A percentile compares a stretch with the other conserved stretches of the same genome.
Conservation (phyloP, 2,113 vertebrate genomes). For the Xyliphius kryptos region DNA sequence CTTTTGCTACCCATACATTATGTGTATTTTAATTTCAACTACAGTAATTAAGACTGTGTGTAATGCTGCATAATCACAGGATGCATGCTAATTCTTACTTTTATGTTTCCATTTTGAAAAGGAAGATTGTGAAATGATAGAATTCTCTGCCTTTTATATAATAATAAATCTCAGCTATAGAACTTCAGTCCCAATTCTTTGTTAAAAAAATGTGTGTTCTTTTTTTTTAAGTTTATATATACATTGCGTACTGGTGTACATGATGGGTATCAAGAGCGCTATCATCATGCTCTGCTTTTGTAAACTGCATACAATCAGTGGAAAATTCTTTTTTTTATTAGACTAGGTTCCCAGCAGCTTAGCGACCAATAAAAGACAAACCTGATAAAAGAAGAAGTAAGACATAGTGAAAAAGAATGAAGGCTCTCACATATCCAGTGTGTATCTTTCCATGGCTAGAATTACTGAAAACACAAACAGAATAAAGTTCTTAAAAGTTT, state of each 20-base stretch:
- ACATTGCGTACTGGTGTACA: background rate
- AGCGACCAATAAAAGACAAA: conserved; percentile 70
- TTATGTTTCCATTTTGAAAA: conserved; percentile 1
- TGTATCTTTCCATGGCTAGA: conserved; percentile 67
- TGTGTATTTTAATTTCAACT: background rate
- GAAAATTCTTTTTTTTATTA: conserved; percentile 71
- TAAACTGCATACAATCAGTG: conserved; percentile 62
- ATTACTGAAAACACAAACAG: too few relatives aligned
- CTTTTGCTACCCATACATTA: background rate
- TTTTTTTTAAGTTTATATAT: background rate
- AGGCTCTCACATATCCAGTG: conserved; percentile 47
- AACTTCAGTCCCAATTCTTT: background rate
- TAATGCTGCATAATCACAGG: too few relatives aligned
- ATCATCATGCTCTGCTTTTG: conserved; percentile 55
- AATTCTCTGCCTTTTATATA: too few relatives aligned
- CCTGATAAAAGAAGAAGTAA: conserved; percentile 67
- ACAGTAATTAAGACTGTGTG: background rate
- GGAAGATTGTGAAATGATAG: too few relatives aligned
- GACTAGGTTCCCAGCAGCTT: conserved; percentile 69
- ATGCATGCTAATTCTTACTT: too few relatives aligned
- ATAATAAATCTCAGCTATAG: background rate
- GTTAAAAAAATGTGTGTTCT: too few relatives aligned
- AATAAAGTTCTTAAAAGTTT: too few relatives aligned
- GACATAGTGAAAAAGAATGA: conserved; percentile 52
- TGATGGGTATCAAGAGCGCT: conserved; percentile 14